A percentile compares a stretch with the other conserved stretches of the same genome.
Conservation (phyloP, 2,113 vertebrate species). For the Andinoacara biseriatus region DNA sequence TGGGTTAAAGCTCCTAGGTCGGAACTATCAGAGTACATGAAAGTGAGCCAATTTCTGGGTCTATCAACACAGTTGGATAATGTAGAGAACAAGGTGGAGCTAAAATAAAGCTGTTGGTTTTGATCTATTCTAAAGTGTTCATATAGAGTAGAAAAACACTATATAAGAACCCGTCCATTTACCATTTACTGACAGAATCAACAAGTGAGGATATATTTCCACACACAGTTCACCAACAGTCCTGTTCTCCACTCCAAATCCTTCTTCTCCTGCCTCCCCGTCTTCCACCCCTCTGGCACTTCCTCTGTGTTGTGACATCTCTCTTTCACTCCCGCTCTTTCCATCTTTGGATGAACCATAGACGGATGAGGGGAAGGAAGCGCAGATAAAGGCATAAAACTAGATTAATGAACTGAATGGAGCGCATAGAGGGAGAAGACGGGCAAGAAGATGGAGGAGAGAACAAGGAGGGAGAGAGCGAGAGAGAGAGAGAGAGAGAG, state of each 20-base stretch:
- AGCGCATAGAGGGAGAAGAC: slow-evolving; percentile 29
- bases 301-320: slow-evolving; percentile 54
- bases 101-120: background rate
- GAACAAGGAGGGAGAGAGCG: slow-evolving; percentile 19
- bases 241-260: background rate
- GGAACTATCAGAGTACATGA: background rate
- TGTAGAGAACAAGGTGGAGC: background rate
- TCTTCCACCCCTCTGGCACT: slow-evolving; percentile 23
- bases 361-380: slow-evolving; percentile 54
- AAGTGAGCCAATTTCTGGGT: background rate
- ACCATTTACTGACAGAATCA: background rate
- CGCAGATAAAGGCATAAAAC: slow-evolving; percentile 65
- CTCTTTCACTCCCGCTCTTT: slow-evolving; percentile 25
- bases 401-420: slow-evolving; percentile 62
- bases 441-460: slow-evolving; percentile 33
- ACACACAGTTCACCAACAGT: background rate
- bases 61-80: background rate
- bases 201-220: background rate
- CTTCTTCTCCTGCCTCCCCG: slow-evolving; percentile 10
- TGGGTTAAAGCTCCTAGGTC: background rate
- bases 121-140: too few species aligned
- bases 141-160: too few species aligned
- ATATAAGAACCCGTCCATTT: too few species aligned
- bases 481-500: slow-evolving; percentile 1
- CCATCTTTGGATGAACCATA: slow-evolving; percentile 42